Conservation (phyloP, 1,140 invertebrate species). For the Drosophila malerkotliana region DNA sequence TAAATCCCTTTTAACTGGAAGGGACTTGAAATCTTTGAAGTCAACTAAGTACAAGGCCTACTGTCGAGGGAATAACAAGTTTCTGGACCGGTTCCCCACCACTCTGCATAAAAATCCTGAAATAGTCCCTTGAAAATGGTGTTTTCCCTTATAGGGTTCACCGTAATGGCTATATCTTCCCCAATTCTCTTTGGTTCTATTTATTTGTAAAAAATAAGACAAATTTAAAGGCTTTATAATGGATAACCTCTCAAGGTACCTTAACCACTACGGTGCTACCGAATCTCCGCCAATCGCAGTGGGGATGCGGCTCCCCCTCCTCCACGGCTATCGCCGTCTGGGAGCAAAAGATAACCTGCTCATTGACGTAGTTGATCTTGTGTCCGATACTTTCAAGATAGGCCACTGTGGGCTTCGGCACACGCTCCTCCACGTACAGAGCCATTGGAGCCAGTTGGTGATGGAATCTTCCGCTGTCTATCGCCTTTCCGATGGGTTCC, state of each 20-base stretch:
- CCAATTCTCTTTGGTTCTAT: too few relatives aligned
- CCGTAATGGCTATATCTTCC: too few relatives aligned
- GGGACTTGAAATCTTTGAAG: too few relatives aligned
- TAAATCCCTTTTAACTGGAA: neutral
- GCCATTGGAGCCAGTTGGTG: conserved; percentile 96
- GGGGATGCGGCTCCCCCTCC: conserved; percentile 71
- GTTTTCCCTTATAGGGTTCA: too few relatives aligned
- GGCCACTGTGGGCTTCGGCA: conserved; percentile 69
- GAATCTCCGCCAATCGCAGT: conserved; percentile 83
- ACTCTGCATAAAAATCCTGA: too few relatives aligned
- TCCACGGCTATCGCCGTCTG: conserved; percentile 84
- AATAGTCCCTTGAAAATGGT: too few relatives aligned
- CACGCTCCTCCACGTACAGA: conserved; percentile 84
- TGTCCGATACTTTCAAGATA: conserved; percentile 83
- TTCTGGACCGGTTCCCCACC: too few relatives aligned
- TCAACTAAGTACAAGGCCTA: too few relatives aligned
- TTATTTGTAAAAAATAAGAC: too few relatives aligned
- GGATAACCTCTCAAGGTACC: too few relatives aligned
- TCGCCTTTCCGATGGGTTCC: conserved; percentile 90
- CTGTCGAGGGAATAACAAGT: too few relatives aligned
- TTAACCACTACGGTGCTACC: conserved; percentile 85
- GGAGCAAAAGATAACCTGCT: conserved; percentile 83
- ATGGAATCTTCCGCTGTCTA: conserved; percentile 93
- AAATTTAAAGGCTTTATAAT: too few relatives aligned
- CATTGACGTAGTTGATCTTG: conserved; percentile 82